Evolutionary conservation across 2,113 vertebrate species (phyloP).

Genomic region (Sturnira hondurensis): DNA sequence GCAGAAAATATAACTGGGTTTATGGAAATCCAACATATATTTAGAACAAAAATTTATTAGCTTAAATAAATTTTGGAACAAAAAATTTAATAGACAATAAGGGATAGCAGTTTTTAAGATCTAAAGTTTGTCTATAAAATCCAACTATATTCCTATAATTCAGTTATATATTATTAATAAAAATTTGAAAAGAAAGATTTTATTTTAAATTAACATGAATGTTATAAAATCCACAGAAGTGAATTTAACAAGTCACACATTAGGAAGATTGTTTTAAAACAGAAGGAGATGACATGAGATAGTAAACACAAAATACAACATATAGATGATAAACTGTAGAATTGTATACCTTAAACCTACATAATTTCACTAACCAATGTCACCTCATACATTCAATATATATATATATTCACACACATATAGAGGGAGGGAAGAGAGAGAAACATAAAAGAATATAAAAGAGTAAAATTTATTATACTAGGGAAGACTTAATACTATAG

Average conservation of each 20-base stretch:
- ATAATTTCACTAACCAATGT: no score
- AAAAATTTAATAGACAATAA: not conserved
- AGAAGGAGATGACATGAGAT: no score
- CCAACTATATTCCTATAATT: not conserved
- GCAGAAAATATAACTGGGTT: not conserved
- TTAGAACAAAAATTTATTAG: not conserved
- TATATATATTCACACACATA: no score
- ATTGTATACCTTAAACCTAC: no score
- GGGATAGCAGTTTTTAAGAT: not conserved
- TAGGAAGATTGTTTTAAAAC: not conserved
- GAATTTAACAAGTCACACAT: not conserved
- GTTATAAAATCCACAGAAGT: not conserved
- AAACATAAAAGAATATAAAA: not conserved
- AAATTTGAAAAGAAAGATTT: not conserved
- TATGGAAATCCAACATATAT: not conserved
- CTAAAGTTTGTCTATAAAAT: not conserved
- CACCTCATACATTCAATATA: no score
- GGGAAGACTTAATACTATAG: not conserved
- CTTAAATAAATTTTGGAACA: not conserved
- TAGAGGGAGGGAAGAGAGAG: not conserved
- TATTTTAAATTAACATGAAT: not conserved
- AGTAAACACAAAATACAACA: no score
- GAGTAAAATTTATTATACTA: not conserved
- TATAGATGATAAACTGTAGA: no score
- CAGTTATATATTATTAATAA: not conserved